phyloP scores from a whole-genome alignment of 2,888 invertebrate genomes.

The Drosophila mettleri region DNA sequence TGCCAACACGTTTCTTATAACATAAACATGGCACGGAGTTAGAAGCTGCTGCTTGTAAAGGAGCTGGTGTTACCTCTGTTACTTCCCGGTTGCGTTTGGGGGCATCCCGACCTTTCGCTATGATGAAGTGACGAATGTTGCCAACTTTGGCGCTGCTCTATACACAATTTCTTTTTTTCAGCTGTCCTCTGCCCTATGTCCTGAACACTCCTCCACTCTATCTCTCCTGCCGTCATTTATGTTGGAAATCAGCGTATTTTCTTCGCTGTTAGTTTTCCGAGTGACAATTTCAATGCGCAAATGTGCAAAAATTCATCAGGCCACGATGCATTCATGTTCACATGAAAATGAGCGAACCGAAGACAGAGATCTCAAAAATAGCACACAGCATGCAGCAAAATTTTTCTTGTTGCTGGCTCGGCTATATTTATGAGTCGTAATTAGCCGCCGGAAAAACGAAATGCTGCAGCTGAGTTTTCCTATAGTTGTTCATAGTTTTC shows the following conservation, averaged over 20 bases:
- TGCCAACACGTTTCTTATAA: constrained; percentile 71
- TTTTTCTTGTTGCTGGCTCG: constrained; percentile 24
- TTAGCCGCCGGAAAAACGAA: constrained; percentile 46
- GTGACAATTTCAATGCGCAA: constrained; percentile 75
- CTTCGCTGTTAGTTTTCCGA: constrained; percentile 33
- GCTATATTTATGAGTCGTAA: constrained; percentile 65
- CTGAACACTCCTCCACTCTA: neutral
- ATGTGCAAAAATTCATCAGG: constrained; percentile 69
- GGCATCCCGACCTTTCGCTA: constrained; percentile 58
- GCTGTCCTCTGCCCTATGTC: constrained; percentile 35
- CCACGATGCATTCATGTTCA: constrained; percentile 34
- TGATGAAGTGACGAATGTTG: constrained; percentile 71
- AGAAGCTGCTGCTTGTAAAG: constrained; percentile 25
- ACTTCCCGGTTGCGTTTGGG: constrained; percentile 43
- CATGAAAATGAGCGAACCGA: constrained; percentile 1
- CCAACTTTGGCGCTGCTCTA: constrained; percentile 45
- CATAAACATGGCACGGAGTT: constrained; percentile 55
- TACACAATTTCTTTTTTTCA: constrained; percentile 47
- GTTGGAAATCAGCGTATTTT: constrained; percentile 51
- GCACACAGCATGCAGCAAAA: constrained; percentile 45
- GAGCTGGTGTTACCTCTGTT: constrained; percentile 13
- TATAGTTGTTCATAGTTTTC: constrained; percentile 7
- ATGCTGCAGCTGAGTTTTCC: constrained; percentile 51
- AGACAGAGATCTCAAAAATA: constrained; percentile 51
- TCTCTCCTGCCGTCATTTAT: neutral